phyloP scores from a whole-genome alignment of 1,140 invertebrate genomes.

The Papilio polytes region DNA sequence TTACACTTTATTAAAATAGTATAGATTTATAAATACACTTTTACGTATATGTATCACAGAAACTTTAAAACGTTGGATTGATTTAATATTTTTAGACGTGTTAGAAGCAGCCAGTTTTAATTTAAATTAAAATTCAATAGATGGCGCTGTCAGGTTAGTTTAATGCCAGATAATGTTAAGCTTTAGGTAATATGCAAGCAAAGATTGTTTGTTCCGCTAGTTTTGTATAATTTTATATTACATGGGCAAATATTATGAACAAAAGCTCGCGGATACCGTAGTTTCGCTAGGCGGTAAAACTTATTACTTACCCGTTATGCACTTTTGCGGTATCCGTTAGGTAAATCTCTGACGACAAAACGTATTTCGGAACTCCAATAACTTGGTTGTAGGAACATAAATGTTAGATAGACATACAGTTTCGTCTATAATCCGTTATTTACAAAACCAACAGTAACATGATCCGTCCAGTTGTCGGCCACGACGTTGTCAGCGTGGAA shows the following conservation, averaged over 20 bases:
- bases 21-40: too few relatives aligned
- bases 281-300: constrained; percentile 6
- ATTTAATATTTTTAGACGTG: too few relatives aligned
- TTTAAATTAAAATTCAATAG: too few relatives aligned
- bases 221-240: not conserved
- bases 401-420: not conserved
- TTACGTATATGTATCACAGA: too few relatives aligned
- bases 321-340: constrained; percentile 19
- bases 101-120: too few relatives aligned
- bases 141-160: too few relatives aligned
- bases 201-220: not conserved
- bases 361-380: not conserved
- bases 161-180: too few relatives aligned
- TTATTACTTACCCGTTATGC: constrained; percentile 1
- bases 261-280: not conserved
- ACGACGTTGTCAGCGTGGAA: too few relatives aligned
- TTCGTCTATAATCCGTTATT: not conserved
- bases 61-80: too few relatives aligned
- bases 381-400: not conserved
- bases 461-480: too few relatives aligned
- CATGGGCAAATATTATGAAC: not conserved
- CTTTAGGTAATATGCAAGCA: too few relatives aligned
- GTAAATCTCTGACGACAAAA: not conserved
- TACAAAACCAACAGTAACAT: not conserved
- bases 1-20: too few relatives aligned